Evolutionary conservation across 2,888 invertebrate genomes (phyloP), one percentile per base, ranked within the genome.

Genomic region (Candidula unifasciata): DNA sequence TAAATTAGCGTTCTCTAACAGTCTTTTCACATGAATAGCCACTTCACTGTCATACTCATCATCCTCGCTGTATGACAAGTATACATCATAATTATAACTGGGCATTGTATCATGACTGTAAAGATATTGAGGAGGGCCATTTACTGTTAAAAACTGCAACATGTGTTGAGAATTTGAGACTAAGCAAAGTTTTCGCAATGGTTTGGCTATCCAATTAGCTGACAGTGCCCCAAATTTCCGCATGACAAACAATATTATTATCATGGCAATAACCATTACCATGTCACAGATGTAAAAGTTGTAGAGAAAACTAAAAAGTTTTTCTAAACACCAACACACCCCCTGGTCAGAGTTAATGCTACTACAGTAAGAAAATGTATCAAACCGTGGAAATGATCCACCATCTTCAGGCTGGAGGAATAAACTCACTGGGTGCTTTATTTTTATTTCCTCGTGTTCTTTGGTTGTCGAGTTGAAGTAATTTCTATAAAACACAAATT

Each of bases 1-100:
- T 6, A 73, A 35, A 73, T 37, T 18, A 21, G 24, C 5, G 3
- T 73, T 10, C 24, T 24, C 13, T 18, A 73, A 21, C 13, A 37
- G 27, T 16, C 18, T 18, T 37, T 73, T 73, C 6, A 30, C 76
- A 21, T 30, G 16, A 21, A 10, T 18, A 57, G 76, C 76, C 16
- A 77, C 60, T 30, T 54, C 60, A 21, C 3, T 57, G 30, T 77
- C 76, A 33, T 77, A 77, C 30, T 13, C 30, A 21, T 77, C 76
- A 8, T 77, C 76, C 54, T 77, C 76, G 18, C 37, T 77, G 27
- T 77, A 77, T 13, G 76, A 77, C 57, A 77, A 77, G 57, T 30
- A 77, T 57, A 77, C 30, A 30, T 77, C 76, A 77, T 57, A 77
- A 1, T 57, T 2, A 57, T 57, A 54, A 35, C 6, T 52, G 3